Evolutionary conservation across 2,113 vertebrate species (phyloP), one percentile per base, ranked within the genome.

Genomic region (Saguinus imperator): DNA sequence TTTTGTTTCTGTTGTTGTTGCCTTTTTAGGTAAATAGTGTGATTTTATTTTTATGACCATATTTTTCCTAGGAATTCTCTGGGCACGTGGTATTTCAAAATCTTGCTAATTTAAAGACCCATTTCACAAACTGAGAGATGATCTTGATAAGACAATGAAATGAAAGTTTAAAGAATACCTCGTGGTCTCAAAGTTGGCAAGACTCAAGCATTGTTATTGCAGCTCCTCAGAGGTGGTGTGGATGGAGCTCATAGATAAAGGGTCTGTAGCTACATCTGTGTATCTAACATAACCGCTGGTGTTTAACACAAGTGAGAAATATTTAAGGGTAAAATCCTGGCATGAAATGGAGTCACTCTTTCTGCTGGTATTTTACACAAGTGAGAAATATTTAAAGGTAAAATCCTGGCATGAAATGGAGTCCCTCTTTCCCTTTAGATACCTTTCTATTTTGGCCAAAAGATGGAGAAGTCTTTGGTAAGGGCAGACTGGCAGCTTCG

Each of bases 61-160:
- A 72, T 89, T 83, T 75, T 89, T 94, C 86, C 58, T 87, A 89
- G 11, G 45, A 97, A 93, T 96, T 96, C 89, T 96, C 75, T 68
- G 29, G 91, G 40, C 58, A 43, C n/a, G 18, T 92, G 87, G 9
- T 61, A 84, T 87, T 93, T 72, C 76, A 81, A 88, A 64, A 48
- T 95, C 77, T 87, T 91, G 50, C 55, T 73, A 37, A 23, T 82
- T 94, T 82, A 40, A 88, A 82, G 82, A 55, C 64, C 8, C 1
- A 0, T 66, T 66, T 61, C 68, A 35, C 25, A 3, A 14, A 82
- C 11, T 64, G 77, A 84, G 21, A 58, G 77, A 70, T 95, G 58
- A 52, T 83, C 50, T 76, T 23, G 5, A 52, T 50, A 89, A 94
- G 70, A 83, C 20, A 80, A 76, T 29, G 43, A 48, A 81, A 66